Base-by-base conservation (phyloP, 2,888 invertebrate genomes). In the Lasioglossum lativentre region DNA sequence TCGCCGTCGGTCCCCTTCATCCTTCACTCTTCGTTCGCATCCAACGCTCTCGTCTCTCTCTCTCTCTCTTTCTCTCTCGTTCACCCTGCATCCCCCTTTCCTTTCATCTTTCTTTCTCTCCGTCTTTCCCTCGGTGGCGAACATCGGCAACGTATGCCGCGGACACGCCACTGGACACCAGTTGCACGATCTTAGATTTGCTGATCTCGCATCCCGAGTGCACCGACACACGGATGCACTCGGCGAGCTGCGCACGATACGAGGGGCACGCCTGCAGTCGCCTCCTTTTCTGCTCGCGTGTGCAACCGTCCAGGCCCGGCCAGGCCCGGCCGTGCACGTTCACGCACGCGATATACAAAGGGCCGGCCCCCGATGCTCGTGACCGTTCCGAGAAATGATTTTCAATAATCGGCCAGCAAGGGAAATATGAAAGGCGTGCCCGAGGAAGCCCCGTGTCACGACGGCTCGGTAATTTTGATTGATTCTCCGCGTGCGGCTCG, bases 131-230 rank as follows among this genome's bases (percentile, higher is more conserved):
- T 52, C 80, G 75, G 81, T 82, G 83, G 87, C 80, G 80, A 85
- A 86, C 87, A 84, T 83, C 59, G 85, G 82, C 88, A 89, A 87
- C 84, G 86, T 88, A 87, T 84, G 88, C 85, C 86, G 90, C 88
- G 90, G 92, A 92, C 92, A 91, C 92, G 92, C 92, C 92, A 92
- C 90, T 85, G 92, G 91, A 92, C 92, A 92, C 92, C 92, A 88
- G 88, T 92, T 92, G 92, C 92, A 92, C 91, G 91, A 92, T 92
- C 91, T 91, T 92, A 92, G 92, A 92, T 92, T 92, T 92, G 92
- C 91, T 86, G 92, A 92, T 92, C 92, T 89, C 87, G 87, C 89
- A 85, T 89, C 86, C 86, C 75, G 87, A 86, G 88, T 85, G 85
- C 88, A 89, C 85, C 82, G 82, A 88, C 86, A 83, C 83, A 79